Conservation (phyloP, 2,888 invertebrate genomes). For the Embidobia sp. region DNA sequence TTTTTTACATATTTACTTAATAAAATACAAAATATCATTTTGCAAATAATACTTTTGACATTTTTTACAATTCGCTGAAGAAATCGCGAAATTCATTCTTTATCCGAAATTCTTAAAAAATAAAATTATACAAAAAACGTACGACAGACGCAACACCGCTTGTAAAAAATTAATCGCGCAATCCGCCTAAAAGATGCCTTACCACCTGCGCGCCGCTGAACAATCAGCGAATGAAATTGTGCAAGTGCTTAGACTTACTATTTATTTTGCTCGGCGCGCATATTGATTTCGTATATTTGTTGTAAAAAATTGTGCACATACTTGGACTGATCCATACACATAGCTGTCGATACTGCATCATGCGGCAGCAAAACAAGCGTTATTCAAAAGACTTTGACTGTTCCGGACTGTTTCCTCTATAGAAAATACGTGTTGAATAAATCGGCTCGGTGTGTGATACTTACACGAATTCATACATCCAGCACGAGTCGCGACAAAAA, state of each 20-base stretch:
- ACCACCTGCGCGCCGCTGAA: too few species aligned
- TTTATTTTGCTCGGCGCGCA: conserved; percentile 34
- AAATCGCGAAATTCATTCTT: too few species aligned
- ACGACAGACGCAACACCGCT: too few species aligned
- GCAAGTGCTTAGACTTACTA: conserved; percentile 19
- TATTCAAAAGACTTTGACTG: conserved; percentile 54
- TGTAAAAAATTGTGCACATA: conserved; percentile 31
- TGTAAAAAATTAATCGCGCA: too few species aligned
- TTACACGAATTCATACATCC: conserved; percentile 23
- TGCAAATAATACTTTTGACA: too few species aligned
- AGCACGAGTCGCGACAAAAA: conserved; percentile 23
- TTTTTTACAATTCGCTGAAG: too few species aligned
- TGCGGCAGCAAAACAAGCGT: conserved; percentile 45
- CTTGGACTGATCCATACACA: conserved; percentile 36
- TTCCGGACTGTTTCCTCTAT: conserved; percentile 48
- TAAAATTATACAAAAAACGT: too few species aligned
- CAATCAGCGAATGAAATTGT: conserved; percentile 18
- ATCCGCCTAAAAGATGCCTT: too few species aligned
- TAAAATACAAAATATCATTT: too few species aligned
- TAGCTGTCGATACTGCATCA: conserved; percentile 50
- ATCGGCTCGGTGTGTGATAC: conserved; percentile 30
- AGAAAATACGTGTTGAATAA: conserved; percentile 46
- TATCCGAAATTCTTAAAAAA: too few species aligned
- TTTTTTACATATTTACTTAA: too few species aligned
- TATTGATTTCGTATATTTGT: conserved; percentile 49